Conservation (phyloP, 2,888 invertebrate species). For the Taphrorychus bicolor region DNA sequence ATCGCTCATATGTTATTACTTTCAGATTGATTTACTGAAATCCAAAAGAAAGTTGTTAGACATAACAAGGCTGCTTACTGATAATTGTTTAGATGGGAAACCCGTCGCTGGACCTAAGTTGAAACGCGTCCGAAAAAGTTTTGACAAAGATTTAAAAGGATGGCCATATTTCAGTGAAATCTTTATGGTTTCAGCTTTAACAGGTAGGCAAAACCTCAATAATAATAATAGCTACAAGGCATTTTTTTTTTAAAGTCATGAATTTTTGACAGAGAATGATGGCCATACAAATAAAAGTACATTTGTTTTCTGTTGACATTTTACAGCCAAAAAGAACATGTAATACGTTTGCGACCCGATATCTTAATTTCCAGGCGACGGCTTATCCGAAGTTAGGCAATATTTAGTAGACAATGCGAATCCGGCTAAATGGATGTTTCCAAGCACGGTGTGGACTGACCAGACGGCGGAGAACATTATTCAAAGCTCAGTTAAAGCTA, state of each 20-base stretch:
- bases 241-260: too few relatives aligned
- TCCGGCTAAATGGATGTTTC: constrained; percentile 72
- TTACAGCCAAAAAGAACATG: neutral
- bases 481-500: constrained; percentile 78
- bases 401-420: constrained; percentile 73
- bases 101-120: constrained; percentile 44
- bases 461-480: constrained; percentile 75
- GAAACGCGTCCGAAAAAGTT: constrained; percentile 36
- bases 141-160: constrained; percentile 53
- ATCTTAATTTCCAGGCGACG: constrained; percentile 61
- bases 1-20: too few relatives aligned
- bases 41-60: constrained; percentile 78
- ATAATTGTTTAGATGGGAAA: constrained; percentile 57
- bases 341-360: neutral
- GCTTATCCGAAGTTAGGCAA: constrained; percentile 58
- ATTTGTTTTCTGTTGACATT: too few relatives aligned
- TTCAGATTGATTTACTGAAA: constrained; percentile 73
- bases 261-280: too few relatives aligned
- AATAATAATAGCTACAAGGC: too few relatives aligned
- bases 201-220: too few relatives aligned
- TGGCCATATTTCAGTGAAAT: constrained; percentile 87
- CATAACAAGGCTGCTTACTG: constrained; percentile 73
- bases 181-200: constrained; percentile 90
- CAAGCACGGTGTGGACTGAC: constrained; percentile 74
- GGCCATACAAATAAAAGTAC: too few relatives aligned